Percentiles rank a stretch among this genome's conserved stretches.
These are phyloP conservation scores for Vulpes vulpes DNA, from an alignment of 2,113 vertebrate species.

Conservation along the genomic window DNA sequence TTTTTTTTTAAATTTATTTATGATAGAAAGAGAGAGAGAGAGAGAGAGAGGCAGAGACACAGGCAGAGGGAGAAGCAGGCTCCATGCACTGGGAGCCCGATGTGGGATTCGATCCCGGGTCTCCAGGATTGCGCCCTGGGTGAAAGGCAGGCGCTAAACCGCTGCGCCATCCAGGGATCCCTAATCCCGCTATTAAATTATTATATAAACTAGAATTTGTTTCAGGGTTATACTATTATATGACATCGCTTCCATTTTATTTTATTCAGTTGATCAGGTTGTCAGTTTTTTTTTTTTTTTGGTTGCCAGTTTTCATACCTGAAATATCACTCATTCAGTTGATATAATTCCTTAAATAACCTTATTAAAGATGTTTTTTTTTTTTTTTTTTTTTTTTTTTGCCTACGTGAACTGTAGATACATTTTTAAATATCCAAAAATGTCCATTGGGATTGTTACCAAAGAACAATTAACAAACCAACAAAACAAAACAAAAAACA, in stretches of 20 bases:
- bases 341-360: neutral
- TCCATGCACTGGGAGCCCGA: too few relatives aligned
- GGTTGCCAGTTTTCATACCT: neutral
- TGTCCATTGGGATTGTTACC: neutral
- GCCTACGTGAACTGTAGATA: neutral
- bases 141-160: too few relatives aligned
- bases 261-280: neutral
- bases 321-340: neutral
- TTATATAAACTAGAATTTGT: neutral
- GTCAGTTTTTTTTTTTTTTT: neutral
- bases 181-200: neutral
- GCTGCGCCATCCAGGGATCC: too few relatives aligned
- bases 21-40: too few relatives aligned
- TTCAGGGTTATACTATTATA: neutral
- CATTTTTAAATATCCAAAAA: neutral
- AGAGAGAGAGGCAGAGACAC: too few relatives aligned
- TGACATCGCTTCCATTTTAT: neutral
- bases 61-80: too few relatives aligned
- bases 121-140: too few relatives aligned
- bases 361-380: neutral
- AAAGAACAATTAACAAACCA: neutral
- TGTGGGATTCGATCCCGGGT: too few relatives aligned
- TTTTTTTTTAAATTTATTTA: too few relatives aligned
- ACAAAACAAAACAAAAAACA: neutral
- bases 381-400: neutral